Percentiles rank a stretch among this genome's conserved stretches.
Evolutionary conservation across 2,113 vertebrate genomes (phyloP).

Genomic region (zebrafish (Danio rerio)): DNA sequence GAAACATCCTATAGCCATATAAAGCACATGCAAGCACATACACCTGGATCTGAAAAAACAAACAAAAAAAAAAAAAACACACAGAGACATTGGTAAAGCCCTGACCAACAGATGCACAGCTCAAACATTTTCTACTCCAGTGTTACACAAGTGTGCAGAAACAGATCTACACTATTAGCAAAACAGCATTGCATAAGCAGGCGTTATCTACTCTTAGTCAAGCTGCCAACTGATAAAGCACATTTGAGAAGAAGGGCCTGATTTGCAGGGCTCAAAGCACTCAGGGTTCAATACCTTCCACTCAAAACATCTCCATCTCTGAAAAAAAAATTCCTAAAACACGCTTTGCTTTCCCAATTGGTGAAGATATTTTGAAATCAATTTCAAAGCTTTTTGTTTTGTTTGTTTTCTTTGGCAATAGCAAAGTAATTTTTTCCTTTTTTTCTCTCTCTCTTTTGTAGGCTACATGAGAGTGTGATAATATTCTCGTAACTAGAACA

Average conservation of each 20-base stretch:
- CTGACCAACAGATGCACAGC: background rate
- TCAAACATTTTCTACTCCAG: background rate
- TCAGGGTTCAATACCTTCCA: constrained; percentile 7
- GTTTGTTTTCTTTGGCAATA: constrained; percentile 28
- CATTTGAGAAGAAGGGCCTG: constrained; percentile 17
- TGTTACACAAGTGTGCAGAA: constrained; percentile 19
- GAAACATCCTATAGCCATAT: background rate
- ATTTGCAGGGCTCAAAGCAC: constrained; percentile 5
- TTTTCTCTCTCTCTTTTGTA: background rate
- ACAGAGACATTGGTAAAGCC: background rate
- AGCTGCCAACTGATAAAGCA: constrained; percentile 40
- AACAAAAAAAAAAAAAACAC: constrained; percentile 8
- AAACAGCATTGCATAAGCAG: constrained; percentile 10
- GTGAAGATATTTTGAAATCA: too few species aligned
- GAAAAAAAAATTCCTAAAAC: constrained; percentile 24
- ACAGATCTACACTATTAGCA: constrained; percentile 17
- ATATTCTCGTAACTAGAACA: constrained; percentile 55
- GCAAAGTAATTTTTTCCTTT: constrained; percentile 4
- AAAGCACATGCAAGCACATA: constrained; percentile 10
- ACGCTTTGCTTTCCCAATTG: background rate
- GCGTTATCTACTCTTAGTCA: constrained; percentile 5
- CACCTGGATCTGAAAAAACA: background rate
- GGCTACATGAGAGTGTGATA: constrained; percentile 48
- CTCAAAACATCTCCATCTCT: constrained; percentile 35
- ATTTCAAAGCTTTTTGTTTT: background rate